Percentiles rank a stretch among this genome's conserved stretches.
Evolutionary conservation across 2,888 invertebrate genomes (phyloP).

Genomic region (Tanypteryx hageni): DNA sequence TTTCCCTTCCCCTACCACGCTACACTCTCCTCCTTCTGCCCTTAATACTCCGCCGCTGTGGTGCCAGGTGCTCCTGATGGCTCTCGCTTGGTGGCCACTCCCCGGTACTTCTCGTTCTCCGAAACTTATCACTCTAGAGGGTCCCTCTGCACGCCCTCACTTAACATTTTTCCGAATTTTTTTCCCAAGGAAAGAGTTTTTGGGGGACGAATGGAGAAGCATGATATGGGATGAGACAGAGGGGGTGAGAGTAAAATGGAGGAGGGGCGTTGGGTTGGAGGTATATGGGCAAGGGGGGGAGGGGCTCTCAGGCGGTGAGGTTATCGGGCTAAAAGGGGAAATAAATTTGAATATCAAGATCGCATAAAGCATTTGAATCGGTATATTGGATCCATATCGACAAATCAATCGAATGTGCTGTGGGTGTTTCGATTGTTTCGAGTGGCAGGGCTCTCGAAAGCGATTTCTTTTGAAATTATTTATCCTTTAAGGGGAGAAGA

Average conservation of each 20-base stretch:
- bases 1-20: background rate
- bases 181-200: background rate
- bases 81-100: background rate
- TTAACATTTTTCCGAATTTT: background rate
- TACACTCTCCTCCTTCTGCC: background rate
- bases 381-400: conserved; percentile 12
- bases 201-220: background rate
- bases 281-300: background rate
- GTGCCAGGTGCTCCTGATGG: background rate
- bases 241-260: no score
- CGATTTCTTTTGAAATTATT: background rate
- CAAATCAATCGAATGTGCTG: conserved; percentile 8
- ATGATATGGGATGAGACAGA: no score
- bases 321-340: background rate
- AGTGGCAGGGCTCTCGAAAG: background rate
- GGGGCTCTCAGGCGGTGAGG: background rate
- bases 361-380: conserved; percentile 1
- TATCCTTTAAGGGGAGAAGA: background rate
- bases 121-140: background rate
- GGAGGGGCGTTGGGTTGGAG: no score
- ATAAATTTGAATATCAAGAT: conserved; percentile 26
- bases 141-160: background rate
- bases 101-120: background rate
- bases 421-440: background rate
- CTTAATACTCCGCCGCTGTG: background rate